phyloP scores from a whole-genome alignment of 2,797 vertebrate species.

The Sebastes iracundus region DNA sequence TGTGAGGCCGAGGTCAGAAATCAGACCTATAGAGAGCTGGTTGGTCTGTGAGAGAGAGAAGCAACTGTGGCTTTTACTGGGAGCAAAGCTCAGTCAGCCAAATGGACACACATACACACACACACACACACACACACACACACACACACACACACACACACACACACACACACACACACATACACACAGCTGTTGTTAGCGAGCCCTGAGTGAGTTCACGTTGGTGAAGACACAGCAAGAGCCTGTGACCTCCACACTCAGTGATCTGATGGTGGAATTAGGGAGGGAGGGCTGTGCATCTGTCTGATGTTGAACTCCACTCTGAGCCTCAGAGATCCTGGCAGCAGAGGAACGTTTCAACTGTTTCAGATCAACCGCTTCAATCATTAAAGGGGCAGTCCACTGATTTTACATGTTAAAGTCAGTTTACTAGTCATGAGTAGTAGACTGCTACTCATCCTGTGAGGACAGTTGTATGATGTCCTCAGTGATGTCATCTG shows the following conservation, averaged over 20 bases:
- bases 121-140: neutral
- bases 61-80: slow-evolving; percentile 55
- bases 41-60: slow-evolving; percentile 26
- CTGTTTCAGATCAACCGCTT: too few relatives aligned
- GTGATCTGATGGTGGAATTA: slow-evolving; percentile 7
- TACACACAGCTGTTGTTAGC: neutral
- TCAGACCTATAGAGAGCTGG: neutral
- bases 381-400: too few relatives aligned
- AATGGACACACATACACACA: slow-evolving; percentile 45
- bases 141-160: slow-evolving; percentile 4
- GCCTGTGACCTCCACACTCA: slow-evolving; percentile 32
- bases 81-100: slow-evolving; percentile 41
- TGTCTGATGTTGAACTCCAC: slow-evolving; percentile 36
- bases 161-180: slow-evolving; percentile 10
- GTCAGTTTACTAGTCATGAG: neutral
- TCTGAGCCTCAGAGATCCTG: neutral
- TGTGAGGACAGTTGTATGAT: neutral
- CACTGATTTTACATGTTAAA: neutral
- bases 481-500: neutral
- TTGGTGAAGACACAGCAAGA: slow-evolving; percentile 47
- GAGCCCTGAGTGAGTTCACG: slow-evolving; percentile 31
- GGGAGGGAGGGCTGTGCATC: neutral
- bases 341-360: neutral
- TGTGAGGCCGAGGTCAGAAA: slow-evolving; percentile 7
- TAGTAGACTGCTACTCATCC: neutral